phyloP scores from a whole-genome alignment of 30 jellyfish, hydroid and myxozoan genomes.

The Mastigias papua region DNA sequence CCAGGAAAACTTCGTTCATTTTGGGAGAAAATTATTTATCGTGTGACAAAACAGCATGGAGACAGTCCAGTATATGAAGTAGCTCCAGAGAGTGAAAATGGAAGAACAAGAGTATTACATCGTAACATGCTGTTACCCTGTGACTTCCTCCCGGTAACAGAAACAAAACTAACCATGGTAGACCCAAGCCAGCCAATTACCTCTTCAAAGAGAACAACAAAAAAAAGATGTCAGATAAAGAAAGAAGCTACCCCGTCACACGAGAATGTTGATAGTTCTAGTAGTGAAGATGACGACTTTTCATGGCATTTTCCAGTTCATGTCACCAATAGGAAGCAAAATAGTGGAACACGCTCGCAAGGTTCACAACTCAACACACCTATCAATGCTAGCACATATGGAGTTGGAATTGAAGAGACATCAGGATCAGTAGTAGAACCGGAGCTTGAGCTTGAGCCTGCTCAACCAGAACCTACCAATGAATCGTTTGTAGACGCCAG shows the following conservation, averaged over 20 bases:
- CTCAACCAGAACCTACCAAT: neutral
- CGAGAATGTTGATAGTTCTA: neutral
- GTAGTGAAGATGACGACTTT: neutral
- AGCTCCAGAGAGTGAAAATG: slow-evolving; percentile 27
- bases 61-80: slow-evolving; percentile 50
- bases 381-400: neutral
- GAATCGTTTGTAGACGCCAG: neutral
- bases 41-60: slow-evolving; percentile 18
- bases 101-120: slow-evolving; percentile 1
- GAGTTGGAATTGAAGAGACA: neutral
- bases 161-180: neutral
- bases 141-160: neutral
- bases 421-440: neutral
- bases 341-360: neutral
- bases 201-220: neutral
- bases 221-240: neutral
- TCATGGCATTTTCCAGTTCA: neutral
- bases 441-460: neutral
- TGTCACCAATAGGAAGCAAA: neutral
- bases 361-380: neutral
- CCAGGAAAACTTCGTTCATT: slow-evolving; percentile 26
- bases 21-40: slow-evolving; percentile 6
- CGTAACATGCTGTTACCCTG: neutral
- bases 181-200: neutral
- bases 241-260: neutral